Conservation (phyloP, 2,888 invertebrate species). For the Orchesellides sinensis region DNA sequence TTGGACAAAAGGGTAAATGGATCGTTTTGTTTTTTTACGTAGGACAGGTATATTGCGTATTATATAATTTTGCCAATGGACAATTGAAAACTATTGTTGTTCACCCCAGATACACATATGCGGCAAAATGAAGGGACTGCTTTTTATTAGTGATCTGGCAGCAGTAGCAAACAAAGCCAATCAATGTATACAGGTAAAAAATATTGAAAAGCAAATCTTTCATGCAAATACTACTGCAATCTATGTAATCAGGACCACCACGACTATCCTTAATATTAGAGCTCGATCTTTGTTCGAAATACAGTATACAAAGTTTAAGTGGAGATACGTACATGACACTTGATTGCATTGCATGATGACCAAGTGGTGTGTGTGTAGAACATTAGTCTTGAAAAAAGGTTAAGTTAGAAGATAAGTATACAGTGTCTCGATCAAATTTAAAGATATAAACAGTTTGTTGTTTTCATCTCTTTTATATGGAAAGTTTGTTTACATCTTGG, state of each 20-base stretch:
- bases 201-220: neutral
- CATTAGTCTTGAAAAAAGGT: neutral
- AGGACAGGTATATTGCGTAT: neutral
- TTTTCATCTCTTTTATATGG: too few species aligned
- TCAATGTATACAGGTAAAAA: neutral
- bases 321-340: too few species aligned
- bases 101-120: neutral
- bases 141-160: neutral
- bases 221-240: neutral
- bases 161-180: neutral
- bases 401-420: neutral
- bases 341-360: neutral
- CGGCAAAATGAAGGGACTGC: neutral
- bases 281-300: too few species aligned
- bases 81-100: neutral
- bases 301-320: neutral
- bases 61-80: slow-evolving; percentile 22
- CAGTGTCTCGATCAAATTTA: neutral
- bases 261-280: too few species aligned
- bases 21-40: slow-evolving; percentile 8
- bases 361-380: neutral
- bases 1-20: slow-evolving; percentile 37
- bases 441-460: too few species aligned
- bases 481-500: neutral
- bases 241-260: neutral